Base-by-base conservation (phyloP, 2,113 vertebrate species). In the Burhinus oedicnemus region DNA sequence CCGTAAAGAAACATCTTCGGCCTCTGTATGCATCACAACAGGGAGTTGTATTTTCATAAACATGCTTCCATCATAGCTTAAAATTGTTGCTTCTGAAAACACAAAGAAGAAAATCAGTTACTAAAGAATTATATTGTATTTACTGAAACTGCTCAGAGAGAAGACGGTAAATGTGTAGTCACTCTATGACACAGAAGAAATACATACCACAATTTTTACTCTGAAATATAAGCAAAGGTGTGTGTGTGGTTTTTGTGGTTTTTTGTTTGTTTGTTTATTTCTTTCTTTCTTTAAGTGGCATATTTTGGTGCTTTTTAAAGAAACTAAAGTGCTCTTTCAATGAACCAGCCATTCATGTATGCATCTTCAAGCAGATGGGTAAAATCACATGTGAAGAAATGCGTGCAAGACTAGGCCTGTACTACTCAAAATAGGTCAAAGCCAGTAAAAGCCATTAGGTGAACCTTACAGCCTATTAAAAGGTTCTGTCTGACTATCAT, bases 1-100 rank as follows among this genome's bases (percentile, higher is more conserved):
- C 62, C 99, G 97, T 88, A 99, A 96, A 13, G 99, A 99, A 93
- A 99, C 99, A 8, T 99, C 99, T 95, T 99, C 99, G 0, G 99
- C 99, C 85, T 99, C 99, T 1, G 99, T 99, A 91, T 99, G 99
- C 99, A 99, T 99, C 93, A 99, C 99, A 95, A 99, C 98, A 0
- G 99, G 99, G 80, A 99, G 98, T 91, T 99, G 99, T 95, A 99
- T 99, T 97, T 99, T 99, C 99, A 99, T 99, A 85, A 99, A 99
- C 98, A 99, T 99, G 65, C 99, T 99, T 95, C 99, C 99, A 38
- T 99, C 99, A 7, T 99, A 99, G 96, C 99, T 99, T 95, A 99
- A 97, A 93, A 99, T 98, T 3, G 99, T 99, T 40, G 99, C 99
- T 95, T 99, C 99, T 99, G 96, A 25, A 93, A 96, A 96, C 6